Evolutionary conservation across 2,797 vertebrate genomes (phyloP), one percentile per base, ranked within the genome.

Genomic region (Epinephelus malabaricus): DNA sequence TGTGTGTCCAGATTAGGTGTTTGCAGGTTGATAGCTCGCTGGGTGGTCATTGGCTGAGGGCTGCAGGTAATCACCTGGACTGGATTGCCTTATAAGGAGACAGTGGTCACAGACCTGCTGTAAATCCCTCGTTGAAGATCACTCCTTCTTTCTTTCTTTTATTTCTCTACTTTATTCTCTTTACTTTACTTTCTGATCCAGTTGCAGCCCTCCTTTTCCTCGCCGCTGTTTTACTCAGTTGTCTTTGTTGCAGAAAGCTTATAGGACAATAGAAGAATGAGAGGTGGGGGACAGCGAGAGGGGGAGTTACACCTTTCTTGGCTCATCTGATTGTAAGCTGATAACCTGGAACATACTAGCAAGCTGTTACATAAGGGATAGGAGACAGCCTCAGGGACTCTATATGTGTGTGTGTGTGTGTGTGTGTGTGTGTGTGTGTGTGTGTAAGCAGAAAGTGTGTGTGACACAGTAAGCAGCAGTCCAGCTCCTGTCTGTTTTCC

Each of bases 81-180:
- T 76, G 68, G 69, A 79, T 89, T 82, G 34, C 94, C 93, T 93
- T 94, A 80, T 91, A 92, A 92, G 92, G 94, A 81, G 53, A 88
- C 73, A 63, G 61, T 73, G 77, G 74, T 84, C 72, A 78, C 73
- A 84, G 56, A 58, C 27, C 51, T 66, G 47, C 53, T 43, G 71
- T 75, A 75, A 87, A 82, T 74, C 69, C 69, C 53, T 73, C 55
- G 0, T 69, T 59, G 30, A 25, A 19, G 46, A 23, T 23, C 6
- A 25, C 47, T 74, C 46, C 43, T 60, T 34, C 27, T 51, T 13
- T 51, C 12, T 0, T 12, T 71, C 0, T 43, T 30, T n/a, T 50
- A 11, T 62, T 30, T 43, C 46, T 63, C 8, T 69, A 2, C 4
- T 51, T 56, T 55, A 43, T 19, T 17, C 12, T 58, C 51, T 60